Evolutionary conservation across 2,113 vertebrate species (phyloP), one percentile per base, ranked within the genome.

Genomic region (Sprattus sprattus): DNA sequence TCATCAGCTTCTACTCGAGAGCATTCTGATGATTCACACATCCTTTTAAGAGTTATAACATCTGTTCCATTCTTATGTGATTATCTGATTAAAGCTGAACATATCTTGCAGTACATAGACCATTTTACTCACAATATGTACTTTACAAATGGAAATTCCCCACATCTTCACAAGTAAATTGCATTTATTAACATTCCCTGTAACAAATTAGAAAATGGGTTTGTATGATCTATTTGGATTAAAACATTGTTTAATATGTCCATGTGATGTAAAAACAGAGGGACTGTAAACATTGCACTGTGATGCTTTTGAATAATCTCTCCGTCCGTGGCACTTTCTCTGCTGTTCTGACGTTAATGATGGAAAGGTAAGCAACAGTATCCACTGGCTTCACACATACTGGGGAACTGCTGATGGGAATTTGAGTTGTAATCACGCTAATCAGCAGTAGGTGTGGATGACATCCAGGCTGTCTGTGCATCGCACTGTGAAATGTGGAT

Each of bases 391-490:
- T 81, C 81, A 82, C 60, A 87, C 82, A 87, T 32, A 50, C 67
- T 84, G 78, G 57, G 57, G 49, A 78, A 45, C n/a, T 83, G 81
- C 87, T 88, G 86, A 87, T 87, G 81, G 64, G 84, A 75, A 67
- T 45, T 25, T 49, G 47, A 49, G 39, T 39, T 2, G 39, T 39
- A 39, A 94, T 93, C 90, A 94, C 92, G 91, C 89, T 93, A 91
- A 92, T 93, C 93, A 93, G 92, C 87, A 89, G 88, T 86, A 90
- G 91, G 64, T 67, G 64, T 88, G 91, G 91, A 89, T 90, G 92
- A 92, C 88, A 91, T 87, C 91, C 89, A 88, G 92, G 91, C 89
- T 89, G 90, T 86, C 91, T 91, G 90, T 90, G 93, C 92, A 92
- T 88, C 85, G 84, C 81, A 84, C 82, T 85, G 90, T 93, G 87